These are phyloP conservation scores for Eriocheir sinensis DNA, from an alignment of 1,140 invertebrate genomes.

Conservation along the genomic window DNA sequence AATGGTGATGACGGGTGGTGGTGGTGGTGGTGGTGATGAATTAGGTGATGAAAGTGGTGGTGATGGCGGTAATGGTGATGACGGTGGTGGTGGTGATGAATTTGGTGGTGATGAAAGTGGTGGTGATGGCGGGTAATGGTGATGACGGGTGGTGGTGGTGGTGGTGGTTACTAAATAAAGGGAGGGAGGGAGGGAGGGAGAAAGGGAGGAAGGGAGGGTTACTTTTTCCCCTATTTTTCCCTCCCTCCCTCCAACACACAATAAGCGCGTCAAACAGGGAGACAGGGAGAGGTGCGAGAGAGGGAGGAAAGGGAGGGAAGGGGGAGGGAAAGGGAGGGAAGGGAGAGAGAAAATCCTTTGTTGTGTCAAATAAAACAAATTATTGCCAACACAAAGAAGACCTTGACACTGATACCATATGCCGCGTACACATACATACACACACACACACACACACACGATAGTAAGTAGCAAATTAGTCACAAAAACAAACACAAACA, in stretches of 20 bases:
- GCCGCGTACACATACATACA: not conserved
- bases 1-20: too few species aligned
- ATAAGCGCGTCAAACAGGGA: not conserved
- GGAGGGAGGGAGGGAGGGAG: too few species aligned
- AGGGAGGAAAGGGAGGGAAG: not conserved
- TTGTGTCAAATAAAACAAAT: constrained; percentile 26
- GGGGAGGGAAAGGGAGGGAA: not conserved
- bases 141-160: too few species aligned
- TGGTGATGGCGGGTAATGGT: too few species aligned
- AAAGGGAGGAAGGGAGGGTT: not conserved
- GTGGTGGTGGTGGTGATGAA: too few species aligned
- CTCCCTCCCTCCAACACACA: not conserved
- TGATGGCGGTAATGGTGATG: not conserved
- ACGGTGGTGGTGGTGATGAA: too few species aligned
- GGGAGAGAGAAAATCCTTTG: not conserved
- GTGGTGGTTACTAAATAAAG: too few species aligned
- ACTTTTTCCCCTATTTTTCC: not conserved
- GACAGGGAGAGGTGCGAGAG: not conserved
- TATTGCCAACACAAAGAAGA: constrained; percentile 16
- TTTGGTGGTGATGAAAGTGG: too few species aligned
- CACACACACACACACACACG: constrained; percentile 8
- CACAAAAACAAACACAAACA: constrained; percentile 36
- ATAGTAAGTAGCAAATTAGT: not conserved
- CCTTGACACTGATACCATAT: constrained; percentile 24
- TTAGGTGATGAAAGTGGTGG: too few species aligned